These are phyloP conservation scores for Atherix ibis DNA, from an alignment of 2,888 invertebrate species.

Conservation along the genomic window DNA sequence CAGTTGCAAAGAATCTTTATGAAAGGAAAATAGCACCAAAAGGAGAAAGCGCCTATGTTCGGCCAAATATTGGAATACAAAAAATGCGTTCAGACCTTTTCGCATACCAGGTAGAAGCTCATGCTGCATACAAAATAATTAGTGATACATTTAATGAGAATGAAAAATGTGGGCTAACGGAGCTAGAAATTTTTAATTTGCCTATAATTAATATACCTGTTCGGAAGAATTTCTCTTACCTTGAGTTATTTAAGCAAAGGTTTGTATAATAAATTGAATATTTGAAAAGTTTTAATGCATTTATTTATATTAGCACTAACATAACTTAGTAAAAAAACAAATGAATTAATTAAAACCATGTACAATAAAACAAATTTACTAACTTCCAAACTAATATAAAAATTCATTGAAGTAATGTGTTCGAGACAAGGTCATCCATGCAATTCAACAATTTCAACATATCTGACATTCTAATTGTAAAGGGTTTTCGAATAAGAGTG, in stretches of 20 bases:
- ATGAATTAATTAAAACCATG: too few species aligned
- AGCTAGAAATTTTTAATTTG: conserved; percentile 41
- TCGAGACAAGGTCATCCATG: too few species aligned
- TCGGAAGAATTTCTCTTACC: conserved; percentile 39
- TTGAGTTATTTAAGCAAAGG: conserved; percentile 38
- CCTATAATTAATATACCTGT: conserved; percentile 41
- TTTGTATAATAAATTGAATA: too few species aligned
- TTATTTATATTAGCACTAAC: neutral
- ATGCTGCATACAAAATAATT: conserved; percentile 43
- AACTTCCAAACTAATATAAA: too few species aligned
- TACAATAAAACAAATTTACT: too few species aligned
- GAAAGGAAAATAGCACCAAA: conserved; percentile 39
- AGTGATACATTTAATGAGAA: conserved; percentile 43
- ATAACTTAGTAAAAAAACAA: conserved; percentile 5
- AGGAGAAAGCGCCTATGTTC: conserved; percentile 37
- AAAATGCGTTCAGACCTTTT: conserved; percentile 38
- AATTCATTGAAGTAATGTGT: too few species aligned
- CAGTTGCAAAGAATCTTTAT: conserved; percentile 36
- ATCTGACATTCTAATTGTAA: too few species aligned
- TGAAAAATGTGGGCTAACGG: conserved; percentile 45
- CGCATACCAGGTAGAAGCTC: conserved; percentile 44
- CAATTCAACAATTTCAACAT: too few species aligned
- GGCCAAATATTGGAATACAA: conserved; percentile 38
- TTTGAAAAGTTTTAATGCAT: neutral
- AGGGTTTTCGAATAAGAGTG: too few species aligned